Conservation (phyloP, 1,140 invertebrate genomes). For the Thalassaphorura encarpata region DNA sequence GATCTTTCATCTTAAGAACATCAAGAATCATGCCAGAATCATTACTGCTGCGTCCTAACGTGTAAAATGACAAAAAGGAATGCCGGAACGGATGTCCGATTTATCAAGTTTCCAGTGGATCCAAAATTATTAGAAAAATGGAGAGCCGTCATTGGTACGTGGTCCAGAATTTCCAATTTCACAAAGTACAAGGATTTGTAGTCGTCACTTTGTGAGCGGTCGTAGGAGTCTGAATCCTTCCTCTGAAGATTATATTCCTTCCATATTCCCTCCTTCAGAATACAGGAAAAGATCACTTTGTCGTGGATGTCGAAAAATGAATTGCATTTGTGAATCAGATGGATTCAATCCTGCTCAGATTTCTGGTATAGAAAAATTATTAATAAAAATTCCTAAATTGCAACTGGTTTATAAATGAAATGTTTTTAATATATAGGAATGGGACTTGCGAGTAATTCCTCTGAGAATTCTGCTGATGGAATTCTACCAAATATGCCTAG, state of each 20-base stretch:
- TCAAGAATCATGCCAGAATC: no score
- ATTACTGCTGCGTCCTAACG: neutral
- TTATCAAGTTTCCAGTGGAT: neutral
- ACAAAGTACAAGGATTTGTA: neutral
- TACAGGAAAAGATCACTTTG: neutral
- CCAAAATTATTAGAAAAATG: neutral
- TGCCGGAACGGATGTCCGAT: neutral
- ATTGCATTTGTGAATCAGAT: neutral
- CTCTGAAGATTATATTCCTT: slow-evolving; percentile 3
- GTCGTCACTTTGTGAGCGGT: neutral
- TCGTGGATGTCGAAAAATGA: neutral
- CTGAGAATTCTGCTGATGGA: no score
- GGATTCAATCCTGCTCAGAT: neutral
- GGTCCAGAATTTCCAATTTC: neutral
- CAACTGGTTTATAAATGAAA: no score
- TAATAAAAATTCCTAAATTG: no score
- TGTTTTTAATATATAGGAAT: no score
- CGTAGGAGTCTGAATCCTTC: neutral
- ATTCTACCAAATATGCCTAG: no score
- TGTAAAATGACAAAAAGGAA: neutral
- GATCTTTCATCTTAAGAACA: no score
- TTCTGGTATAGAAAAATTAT: no score
- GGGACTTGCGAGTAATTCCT: no score
- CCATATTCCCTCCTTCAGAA: neutral
- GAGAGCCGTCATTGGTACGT: neutral